Conservation (phyloP, 2,888 invertebrate genomes). For the Protula sp. region DNA sequence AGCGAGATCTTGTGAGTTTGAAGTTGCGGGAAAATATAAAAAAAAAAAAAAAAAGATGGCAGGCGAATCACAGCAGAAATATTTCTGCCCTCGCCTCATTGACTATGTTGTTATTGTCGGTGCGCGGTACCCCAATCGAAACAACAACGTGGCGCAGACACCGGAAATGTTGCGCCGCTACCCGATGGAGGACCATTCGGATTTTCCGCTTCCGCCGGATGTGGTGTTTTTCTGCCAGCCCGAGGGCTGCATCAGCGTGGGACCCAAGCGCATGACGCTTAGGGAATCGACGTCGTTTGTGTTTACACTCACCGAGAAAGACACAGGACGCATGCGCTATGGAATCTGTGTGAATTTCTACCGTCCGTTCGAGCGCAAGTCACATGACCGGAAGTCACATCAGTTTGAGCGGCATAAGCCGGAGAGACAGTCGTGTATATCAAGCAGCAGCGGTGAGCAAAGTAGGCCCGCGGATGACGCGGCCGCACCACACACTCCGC, state of each 20-base stretch:
- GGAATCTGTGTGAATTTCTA: slow-evolving; percentile 99
- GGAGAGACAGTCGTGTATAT: slow-evolving; percentile 25
- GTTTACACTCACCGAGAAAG: slow-evolving; percentile 97
- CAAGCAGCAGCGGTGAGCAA: slow-evolving; percentile 16
- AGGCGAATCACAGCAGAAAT: slow-evolving; percentile 34
- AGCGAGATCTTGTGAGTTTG: no score
- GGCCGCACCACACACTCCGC: slow-evolving; percentile 34
- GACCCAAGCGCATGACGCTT: slow-evolving; percentile 64
- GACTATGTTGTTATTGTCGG: slow-evolving; percentile 98
- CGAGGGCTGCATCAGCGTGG: slow-evolving; percentile 86
- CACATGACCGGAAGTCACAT: slow-evolving; percentile 8
- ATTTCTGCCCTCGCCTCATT: slow-evolving; percentile 61
- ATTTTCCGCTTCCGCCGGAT: slow-evolving; percentile 94
- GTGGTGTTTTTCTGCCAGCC: slow-evolving; percentile 99
- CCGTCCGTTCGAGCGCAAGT: slow-evolving; percentile 65
- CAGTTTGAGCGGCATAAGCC: slow-evolving; percentile 26
- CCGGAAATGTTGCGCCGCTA: slow-evolving; percentile 88
- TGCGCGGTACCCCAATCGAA: slow-evolving; percentile 63
- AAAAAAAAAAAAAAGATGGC: no score
- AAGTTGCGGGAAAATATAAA: no score
- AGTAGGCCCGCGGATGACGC: slow-evolving; percentile 22
- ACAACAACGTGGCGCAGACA: slow-evolving; percentile 62
- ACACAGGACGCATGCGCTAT: slow-evolving; percentile 73
- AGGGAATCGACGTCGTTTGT: slow-evolving; percentile 95
- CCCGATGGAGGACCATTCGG: slow-evolving; percentile 89